A percentile compares a stretch with the other conserved stretches of the same genome.
Conservation (phyloP, 2,888 invertebrate genomes). For the Conomelus anceps region DNA sequence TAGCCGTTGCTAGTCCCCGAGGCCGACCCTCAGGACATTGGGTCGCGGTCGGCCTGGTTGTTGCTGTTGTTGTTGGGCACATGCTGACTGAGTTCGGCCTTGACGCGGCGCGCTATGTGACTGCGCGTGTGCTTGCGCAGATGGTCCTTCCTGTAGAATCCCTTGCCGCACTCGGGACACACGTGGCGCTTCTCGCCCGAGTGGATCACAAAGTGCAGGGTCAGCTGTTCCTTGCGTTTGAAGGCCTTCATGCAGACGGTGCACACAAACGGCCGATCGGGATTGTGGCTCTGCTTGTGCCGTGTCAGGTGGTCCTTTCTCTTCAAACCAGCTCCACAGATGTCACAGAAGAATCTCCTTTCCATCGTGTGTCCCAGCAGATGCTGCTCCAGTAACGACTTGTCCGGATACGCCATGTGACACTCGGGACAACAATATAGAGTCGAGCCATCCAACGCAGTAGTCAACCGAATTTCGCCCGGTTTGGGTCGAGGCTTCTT, state of each 20-base stretch:
- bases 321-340: constrained; percentile 80
- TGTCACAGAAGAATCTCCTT: constrained; percentile 78
- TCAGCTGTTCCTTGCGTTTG: constrained; percentile 82
- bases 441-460: constrained; percentile 66
- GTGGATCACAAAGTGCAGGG: constrained; percentile 82
- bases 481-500: constrained; percentile 72
- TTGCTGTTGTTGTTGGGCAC: constrained; percentile 21
- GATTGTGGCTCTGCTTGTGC: constrained; percentile 83
- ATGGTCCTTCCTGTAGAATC: constrained; percentile 57
- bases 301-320: constrained; percentile 80
- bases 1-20: constrained; percentile 43
- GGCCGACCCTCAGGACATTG: constrained; percentile 46
- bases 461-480: constrained; percentile 62
- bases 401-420: constrained; percentile 84
- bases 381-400: constrained; percentile 75
- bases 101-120: constrained; percentile 64
- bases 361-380: constrained; percentile 81
- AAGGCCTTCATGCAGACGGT: constrained; percentile 78
- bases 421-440: constrained; percentile 82
- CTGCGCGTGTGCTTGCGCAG: constrained; percentile 70
- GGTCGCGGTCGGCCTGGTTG: constrained; percentile 27
- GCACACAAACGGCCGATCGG: constrained; percentile 81
- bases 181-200: constrained; percentile 82
- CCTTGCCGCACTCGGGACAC: constrained; percentile 83
- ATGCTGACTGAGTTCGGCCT: constrained; percentile 54